phyloP scores from a whole-genome alignment of 2,888 invertebrate genomes.

The Romanomermis culicivorax region DNA sequence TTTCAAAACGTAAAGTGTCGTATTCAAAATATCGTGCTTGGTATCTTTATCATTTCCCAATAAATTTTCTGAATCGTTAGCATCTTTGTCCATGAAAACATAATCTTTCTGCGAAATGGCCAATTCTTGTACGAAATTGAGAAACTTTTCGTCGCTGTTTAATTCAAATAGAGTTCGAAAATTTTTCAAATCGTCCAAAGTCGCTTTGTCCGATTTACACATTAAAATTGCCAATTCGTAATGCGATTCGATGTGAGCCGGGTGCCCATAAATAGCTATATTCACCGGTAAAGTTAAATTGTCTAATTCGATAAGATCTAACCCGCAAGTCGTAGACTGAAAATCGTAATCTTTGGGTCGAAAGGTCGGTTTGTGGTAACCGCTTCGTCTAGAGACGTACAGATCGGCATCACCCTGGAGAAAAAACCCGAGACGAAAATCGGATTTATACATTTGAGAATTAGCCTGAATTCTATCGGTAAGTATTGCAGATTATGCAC shows the following conservation, averaged over 20 bases:
- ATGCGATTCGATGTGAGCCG: not conserved
- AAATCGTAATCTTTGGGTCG: not conserved
- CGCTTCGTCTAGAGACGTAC: not conserved
- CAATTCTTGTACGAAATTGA: not conserved
- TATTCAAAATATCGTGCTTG: no score
- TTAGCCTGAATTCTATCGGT: no score
- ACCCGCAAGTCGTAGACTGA: not conserved
- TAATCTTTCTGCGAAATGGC: not conserved
- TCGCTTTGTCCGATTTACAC: not conserved
- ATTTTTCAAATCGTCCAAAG: not conserved
- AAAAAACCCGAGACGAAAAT: no score
- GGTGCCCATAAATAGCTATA: not conserved
- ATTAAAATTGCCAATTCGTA: not conserved
- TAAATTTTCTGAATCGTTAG: no score
- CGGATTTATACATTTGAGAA: no score
- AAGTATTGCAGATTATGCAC: no score
- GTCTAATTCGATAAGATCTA: not conserved
- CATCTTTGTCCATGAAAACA: no score
- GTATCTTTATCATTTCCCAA: no score
- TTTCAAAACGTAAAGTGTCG: no score
- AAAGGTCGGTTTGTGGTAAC: not conserved
- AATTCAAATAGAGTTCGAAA: not conserved
- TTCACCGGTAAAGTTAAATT: conserved; percentile 1
- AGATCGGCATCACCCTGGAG: not conserved
- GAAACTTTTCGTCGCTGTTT: not conserved